These are phyloP conservation scores for Daubentonia madagascariensis DNA, from an alignment of 2,113 vertebrate species.

Conservation along the genomic window DNA sequence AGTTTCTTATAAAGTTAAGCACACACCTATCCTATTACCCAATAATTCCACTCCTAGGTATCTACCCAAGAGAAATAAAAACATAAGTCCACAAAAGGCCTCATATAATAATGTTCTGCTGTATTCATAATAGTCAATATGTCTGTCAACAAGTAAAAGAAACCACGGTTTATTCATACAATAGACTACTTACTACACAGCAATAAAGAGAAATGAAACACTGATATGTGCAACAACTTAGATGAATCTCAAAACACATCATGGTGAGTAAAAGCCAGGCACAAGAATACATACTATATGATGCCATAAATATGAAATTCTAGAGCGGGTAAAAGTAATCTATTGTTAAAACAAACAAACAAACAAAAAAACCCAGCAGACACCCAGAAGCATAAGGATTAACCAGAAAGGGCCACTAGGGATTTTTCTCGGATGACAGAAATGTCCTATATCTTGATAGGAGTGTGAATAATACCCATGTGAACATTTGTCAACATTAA, in stretches of 20 bases:
- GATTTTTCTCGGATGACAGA: not conserved
- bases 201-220: not conserved
- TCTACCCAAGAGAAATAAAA: constrained; percentile 21
- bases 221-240: not conserved
- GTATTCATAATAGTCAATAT: not conserved
- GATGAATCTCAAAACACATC: not conserved
- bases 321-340: not conserved
- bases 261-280: not conserved
- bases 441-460: not conserved
- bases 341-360: not conserved
- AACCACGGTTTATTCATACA: not conserved
- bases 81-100: not conserved
- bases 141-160: not conserved
- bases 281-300: not conserved
- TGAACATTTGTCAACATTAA: constrained; percentile 31
- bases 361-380: not conserved
- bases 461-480: not conserved
- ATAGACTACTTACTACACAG: not conserved
- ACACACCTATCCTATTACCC: not conserved
- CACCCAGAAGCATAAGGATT: not conserved
- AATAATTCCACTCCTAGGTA: not conserved
- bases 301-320: not conserved
- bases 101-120: not conserved
- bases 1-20: not conserved
- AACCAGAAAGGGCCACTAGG: not conserved